Base-by-base conservation (phyloP, 1,140 invertebrate species). In the Monochamus saltuarius region DNA sequence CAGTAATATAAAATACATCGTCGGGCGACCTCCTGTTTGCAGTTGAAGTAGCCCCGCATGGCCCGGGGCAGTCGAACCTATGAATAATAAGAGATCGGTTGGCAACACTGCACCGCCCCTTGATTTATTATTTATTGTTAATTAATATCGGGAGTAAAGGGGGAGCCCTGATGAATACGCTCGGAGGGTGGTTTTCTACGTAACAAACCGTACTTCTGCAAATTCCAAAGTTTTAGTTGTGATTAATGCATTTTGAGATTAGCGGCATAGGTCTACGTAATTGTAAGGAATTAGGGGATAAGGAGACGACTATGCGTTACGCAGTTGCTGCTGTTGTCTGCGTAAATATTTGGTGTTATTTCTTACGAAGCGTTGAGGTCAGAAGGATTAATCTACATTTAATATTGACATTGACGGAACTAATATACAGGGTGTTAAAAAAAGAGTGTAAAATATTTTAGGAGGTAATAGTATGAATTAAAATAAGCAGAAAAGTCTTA, bases 11-110 rank as follows among this genome's bases (percentile, higher is more conserved):
- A 16, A 47, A 22, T 17, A 14, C 17, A 2, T 22, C 45, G 17
- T 13, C 8, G 45, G 13, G 17, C 10, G 45, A 47, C 7, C 17
- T 19, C 45, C 13, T 11, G 45, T 47, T 47, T 47, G 19, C 45
- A 47, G 22, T 11, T 40, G 29, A n/a, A 19, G 45, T 47, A 16
- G 17, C 10, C 45, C 16, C 45, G 19, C 29, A 22, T 29, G 29
- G 29, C 45, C 45, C 17, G 45, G 11, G 45, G 45, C 45, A 29
- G 45, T 47, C 45, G 29, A 47, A 22, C 45, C 19, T 47, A 19
- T 47, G 45, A 47, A 47, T 47, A 47, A 47, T 47, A 47, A 47
- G 45, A 22, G 45, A 47, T 47, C 45, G 16, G 45, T 47, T 47
- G 45, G 45, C 10, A 19, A n/a, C 29, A n/a, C 7, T 47, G 19